Percentiles rank a stretch among this genome's conserved stretches.
phyloP scores from a whole-genome alignment of 2,113 vertebrate genomes.

The Erythrolamprus reginae region DNA sequence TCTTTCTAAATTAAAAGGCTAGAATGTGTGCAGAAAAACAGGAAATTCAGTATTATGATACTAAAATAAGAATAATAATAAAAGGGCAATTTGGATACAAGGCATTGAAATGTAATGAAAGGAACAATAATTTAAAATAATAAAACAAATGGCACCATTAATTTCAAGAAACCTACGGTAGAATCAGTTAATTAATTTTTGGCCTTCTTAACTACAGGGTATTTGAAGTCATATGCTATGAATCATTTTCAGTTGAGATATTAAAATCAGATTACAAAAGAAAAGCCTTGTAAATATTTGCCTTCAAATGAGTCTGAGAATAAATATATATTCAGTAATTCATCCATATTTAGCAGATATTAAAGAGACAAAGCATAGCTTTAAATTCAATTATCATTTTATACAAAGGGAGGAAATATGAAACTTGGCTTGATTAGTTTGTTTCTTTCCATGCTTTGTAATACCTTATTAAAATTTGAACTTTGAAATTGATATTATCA shows the following conservation, averaged over 20 bases:
- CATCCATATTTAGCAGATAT: conserved; percentile 80
- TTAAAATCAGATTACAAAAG: conserved; percentile 79
- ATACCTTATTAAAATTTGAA: conserved; percentile 79
- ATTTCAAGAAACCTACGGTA: conserved; percentile 71
- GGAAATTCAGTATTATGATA: background rate
- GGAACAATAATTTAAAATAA: conserved; percentile 60
- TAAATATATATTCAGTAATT: conserved; percentile 81
- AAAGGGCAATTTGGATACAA: conserved; percentile 32
- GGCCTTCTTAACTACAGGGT: conserved; percentile 69
- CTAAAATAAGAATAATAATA: conserved; percentile 6
- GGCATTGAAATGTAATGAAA: conserved; percentile 50
- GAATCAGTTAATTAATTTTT: conserved; percentile 76
- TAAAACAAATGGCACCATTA: conserved; percentile 64
- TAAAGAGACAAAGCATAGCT: conserved; percentile 76
- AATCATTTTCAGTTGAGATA: conserved; percentile 78
- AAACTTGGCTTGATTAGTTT: conserved; percentile 72
- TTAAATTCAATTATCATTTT: conserved; percentile 78
- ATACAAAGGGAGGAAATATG: conserved; percentile 70
- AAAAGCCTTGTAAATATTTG: conserved; percentile 81
- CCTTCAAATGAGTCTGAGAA: conserved; percentile 77
- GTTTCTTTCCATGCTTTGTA: conserved; percentile 74
- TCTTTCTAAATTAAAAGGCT: background rate
- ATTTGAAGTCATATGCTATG: conserved; percentile 69
- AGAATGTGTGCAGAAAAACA: background rate
- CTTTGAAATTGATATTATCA: conserved; percentile 76